Evolutionary conservation across 2,113 vertebrate species (phyloP), one percentile per base, ranked within the genome.

Genomic region (Hyperopisus bebe): DNA sequence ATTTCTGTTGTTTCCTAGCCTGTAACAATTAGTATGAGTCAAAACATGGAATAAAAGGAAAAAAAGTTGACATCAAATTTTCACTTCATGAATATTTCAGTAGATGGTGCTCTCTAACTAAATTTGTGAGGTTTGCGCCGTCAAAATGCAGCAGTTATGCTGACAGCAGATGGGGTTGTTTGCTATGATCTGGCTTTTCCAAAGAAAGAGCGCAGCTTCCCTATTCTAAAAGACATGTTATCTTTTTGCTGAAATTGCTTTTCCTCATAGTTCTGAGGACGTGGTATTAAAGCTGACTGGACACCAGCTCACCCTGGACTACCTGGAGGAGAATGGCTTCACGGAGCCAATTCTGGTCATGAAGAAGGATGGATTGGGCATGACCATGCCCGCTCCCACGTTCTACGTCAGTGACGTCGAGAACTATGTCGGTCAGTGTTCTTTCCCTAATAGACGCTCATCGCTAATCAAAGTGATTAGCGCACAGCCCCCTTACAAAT

Each of bases 401-500:
- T 99, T 99, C 95, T 99, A 99, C 10, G 98, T 99, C 94, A 99
- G 98, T 0, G 98, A 99, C 0, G 98, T 99, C 0, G 98, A 99
- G 93, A 99, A 99, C 95, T 98, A 99, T 0, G 98, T 99, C 0
- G 98, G 98, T 99, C 93, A 90, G 97, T 95, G 53, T 44, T 83
- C 44, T 42, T 3, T 48, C 21, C 15, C 83, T 70, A 55, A 47
- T 53, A 21, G 46, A 89, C 50, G 17, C 50, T 55, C 86, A 87
- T 35, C 50, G 13, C 7, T 39, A 31, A 87, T 50, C 24, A 85
- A 48, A 27, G 15, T 55, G 3, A 13, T 53, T n/a, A 53, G 15
- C 42, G 70, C 5, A 77, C 1, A 15, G 13, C 35, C 15, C 70
- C n/a, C n/a, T 66, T 31, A 27, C n/a, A 66, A 66, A 77, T 77